Evolutionary conservation across 2,113 vertebrate species (phyloP).

Genomic region (Sander vitreus): DNA sequence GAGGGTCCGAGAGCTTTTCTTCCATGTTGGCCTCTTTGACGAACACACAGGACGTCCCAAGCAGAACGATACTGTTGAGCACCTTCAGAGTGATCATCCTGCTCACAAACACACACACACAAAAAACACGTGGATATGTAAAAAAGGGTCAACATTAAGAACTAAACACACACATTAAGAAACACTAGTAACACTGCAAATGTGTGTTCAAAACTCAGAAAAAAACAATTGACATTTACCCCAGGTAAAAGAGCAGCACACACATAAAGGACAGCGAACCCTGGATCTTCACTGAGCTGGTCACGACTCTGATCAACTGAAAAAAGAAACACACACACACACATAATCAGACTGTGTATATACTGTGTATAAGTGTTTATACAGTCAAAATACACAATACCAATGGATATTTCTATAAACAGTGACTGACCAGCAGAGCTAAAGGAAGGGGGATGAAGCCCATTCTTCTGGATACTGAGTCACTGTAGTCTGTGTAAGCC

Average conservation of each 20-base stretch:
- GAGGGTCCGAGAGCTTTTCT: slow-evolving; percentile 92
- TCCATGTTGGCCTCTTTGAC: slow-evolving; percentile 98
- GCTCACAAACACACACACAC: slow-evolving; percentile 41
- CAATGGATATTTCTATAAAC: neutral
- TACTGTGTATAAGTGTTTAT: neutral
- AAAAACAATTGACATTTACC: slow-evolving; percentile 84
- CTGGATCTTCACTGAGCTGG: slow-evolving; percentile 97
- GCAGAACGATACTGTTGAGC: slow-evolving; percentile 95
- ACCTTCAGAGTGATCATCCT: slow-evolving; percentile 97
- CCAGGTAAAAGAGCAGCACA: slow-evolving; percentile 95
- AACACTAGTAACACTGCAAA: neutral
- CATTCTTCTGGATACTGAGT: slow-evolving; percentile 98
- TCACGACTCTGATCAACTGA: slow-evolving; percentile 96
- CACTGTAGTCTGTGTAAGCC: slow-evolving; percentile 99
- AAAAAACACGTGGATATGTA: neutral
- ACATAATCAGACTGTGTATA: neutral
- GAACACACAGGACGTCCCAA: slow-evolving; percentile 96
- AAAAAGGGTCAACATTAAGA: neutral
- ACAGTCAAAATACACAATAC: neutral
- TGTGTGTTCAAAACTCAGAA: neutral
- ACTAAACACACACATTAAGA: neutral
- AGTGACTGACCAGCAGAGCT: slow-evolving; percentile 92
- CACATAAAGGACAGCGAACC: slow-evolving; percentile 94
- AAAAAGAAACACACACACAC: slow-evolving; percentile 18
- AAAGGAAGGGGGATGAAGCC: slow-evolving; percentile 98